phyloP scores from a whole-genome alignment of 2,888 invertebrate species.

The Tipula unca region DNA sequence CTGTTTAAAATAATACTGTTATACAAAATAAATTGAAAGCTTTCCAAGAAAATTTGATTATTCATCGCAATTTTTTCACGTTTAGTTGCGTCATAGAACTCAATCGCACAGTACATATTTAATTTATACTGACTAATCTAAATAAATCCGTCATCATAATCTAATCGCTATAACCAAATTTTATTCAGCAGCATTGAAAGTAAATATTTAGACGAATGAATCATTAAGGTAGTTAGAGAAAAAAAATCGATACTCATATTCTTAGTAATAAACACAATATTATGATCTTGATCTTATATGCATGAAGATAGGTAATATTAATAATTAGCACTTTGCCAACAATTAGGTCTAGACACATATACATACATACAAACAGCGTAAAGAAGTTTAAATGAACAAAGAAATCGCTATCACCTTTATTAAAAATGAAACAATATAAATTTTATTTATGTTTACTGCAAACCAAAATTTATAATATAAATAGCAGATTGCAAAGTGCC shows the following conservation, averaged over 20 bases:
- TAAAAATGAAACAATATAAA: neutral
- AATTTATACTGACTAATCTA: neutral
- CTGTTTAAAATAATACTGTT: neutral
- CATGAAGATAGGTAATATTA: neutral
- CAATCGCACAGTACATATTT: neutral
- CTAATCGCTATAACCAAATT: neutral
- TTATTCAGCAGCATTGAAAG: neutral
- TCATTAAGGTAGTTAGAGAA: neutral
- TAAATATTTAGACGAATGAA: neutral
- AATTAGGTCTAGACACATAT: neutral
- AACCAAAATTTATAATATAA: neutral
- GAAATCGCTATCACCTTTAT: neutral
- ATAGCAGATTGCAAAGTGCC: neutral
- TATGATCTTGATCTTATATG: neutral
- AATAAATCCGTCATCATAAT: neutral
- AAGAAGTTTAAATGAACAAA: neutral
- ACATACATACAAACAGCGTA: neutral
- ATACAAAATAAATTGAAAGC: neutral
- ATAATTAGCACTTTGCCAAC: neutral
- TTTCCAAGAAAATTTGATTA: neutral
- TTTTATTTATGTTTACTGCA: too few relatives aligned
- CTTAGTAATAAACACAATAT: neutral
- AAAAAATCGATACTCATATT: neutral
- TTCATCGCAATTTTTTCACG: neutral
- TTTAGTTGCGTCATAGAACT: neutral